Evolutionary conservation across 1,140 invertebrate genomes (phyloP).

Genomic region (Meloidogyne hapla): DNA sequence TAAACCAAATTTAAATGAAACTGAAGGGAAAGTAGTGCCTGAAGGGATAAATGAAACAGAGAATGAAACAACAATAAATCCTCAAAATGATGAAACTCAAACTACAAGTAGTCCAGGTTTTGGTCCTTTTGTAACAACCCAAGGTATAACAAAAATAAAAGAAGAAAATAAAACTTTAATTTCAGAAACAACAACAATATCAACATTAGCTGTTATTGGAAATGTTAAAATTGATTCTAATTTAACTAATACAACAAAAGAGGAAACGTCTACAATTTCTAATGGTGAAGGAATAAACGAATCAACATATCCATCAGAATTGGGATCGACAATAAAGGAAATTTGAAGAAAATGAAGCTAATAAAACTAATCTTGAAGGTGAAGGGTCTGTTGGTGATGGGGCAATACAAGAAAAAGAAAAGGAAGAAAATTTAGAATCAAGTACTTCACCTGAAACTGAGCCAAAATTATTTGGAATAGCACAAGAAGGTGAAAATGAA

Average conservation of each 20-base stretch:
- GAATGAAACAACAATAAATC: no score
- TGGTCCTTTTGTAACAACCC: background rate
- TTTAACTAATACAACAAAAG: no score
- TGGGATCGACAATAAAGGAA: background rate
- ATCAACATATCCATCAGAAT: background rate
- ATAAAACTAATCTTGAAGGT: slow-evolving; percentile 16
- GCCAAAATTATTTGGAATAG: background rate
- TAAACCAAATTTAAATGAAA: no score
- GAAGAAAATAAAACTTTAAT: background rate
- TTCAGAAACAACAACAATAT: slow-evolving; percentile 1
- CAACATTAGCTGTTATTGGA: background rate
- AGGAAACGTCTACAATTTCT: background rate
- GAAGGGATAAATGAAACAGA: no score
- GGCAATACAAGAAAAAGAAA: slow-evolving; percentile 3
- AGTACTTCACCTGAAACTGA: background rate
- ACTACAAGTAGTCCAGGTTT: background rate
- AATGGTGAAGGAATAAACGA: background rate
- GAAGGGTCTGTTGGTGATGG: background rate
- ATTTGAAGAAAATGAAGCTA: background rate
- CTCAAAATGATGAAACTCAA: no score
- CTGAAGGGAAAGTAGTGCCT: no score
- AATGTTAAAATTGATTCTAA: no score
- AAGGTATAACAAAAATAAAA: background rate
- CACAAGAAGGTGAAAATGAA: background rate
- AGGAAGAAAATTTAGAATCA: background rate